Evolutionary conservation across 2,797 vertebrate genomes (phyloP).

Genomic region (Euphonia xanthogaster): DNA sequence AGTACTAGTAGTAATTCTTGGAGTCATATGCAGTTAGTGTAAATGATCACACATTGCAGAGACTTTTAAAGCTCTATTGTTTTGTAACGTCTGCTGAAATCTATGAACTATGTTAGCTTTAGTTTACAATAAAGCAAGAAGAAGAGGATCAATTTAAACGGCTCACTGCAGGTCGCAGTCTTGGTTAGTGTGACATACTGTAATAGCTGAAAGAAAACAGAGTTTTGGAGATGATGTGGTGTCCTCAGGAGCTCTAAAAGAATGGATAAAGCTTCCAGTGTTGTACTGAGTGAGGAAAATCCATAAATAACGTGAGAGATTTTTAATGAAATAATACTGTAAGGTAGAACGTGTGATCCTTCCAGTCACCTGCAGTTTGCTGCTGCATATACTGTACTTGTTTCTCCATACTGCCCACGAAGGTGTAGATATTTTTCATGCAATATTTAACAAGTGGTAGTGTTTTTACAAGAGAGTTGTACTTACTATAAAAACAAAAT

Average conservation of each 20-base stretch:
- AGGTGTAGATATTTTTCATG: neutral
- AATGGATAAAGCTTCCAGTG: neutral
- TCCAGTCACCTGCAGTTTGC: neutral
- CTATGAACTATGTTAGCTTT: neutral
- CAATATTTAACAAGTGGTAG: neutral
- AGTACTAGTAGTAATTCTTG: neutral
- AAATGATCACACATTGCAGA: neutral
- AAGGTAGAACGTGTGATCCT: neutral
- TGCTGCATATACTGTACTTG: neutral
- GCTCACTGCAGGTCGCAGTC: neutral
- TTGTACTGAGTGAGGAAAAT: neutral
- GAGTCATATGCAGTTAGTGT: neutral
- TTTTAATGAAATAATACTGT: neutral
- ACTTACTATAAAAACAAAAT: neutral
- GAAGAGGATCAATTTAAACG: neutral
- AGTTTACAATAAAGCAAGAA: neutral
- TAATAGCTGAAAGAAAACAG: neutral
- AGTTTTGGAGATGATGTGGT: neutral
- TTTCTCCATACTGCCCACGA: neutral
- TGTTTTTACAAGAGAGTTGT: neutral
- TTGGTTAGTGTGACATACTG: neutral
- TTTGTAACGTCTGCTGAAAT: neutral
- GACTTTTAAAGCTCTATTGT: neutral
- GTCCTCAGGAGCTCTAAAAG: neutral
- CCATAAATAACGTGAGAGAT: neutral